Conservation (phyloP, 2,888 invertebrate genomes). For the Fissipunctia ypsillon region DNA sequence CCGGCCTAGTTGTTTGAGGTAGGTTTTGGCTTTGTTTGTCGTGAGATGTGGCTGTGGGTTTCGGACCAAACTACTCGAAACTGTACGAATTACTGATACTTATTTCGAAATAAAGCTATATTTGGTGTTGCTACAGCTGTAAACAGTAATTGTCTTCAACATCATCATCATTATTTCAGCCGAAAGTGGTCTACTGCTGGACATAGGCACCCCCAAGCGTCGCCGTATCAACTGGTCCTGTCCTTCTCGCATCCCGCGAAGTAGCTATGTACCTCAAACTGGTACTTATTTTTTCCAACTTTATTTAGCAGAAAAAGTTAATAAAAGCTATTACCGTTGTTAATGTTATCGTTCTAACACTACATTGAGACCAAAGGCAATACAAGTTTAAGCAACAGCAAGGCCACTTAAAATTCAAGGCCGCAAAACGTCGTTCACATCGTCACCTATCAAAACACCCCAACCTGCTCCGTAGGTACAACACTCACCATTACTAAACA, state of each 20-base stretch:
- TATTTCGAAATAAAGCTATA: not conserved
- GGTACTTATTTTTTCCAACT: not conserved
- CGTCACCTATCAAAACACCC: slow-evolving; percentile 27
- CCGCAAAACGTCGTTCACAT: not conserved
- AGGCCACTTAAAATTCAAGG: not conserved
- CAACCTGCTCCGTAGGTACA: slow-evolving; percentile 42
- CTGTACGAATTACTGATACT: not conserved
- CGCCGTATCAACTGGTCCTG: too few relatives aligned
- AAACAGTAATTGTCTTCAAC: not conserved
- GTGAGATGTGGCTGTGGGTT: not conserved
- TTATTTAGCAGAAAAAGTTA: not conserved
- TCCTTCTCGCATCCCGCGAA: too few relatives aligned
- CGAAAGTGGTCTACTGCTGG: too few relatives aligned
- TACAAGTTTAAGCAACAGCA: too few relatives aligned
- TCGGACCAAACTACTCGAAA: not conserved
- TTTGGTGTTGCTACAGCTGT: not conserved
- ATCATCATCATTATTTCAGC: too few relatives aligned
- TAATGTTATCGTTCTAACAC: not conserved
- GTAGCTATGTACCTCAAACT: not conserved
- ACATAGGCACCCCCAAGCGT: too few relatives aligned
- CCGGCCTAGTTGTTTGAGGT: not conserved
- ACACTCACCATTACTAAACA: slow-evolving; percentile 53
- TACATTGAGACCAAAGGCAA: not conserved
- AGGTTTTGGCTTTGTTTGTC: not conserved
- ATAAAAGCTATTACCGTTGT: not conserved